Conservation (phyloP, 2,797 vertebrate species). For the Chaetodon trifasciatus region DNA sequence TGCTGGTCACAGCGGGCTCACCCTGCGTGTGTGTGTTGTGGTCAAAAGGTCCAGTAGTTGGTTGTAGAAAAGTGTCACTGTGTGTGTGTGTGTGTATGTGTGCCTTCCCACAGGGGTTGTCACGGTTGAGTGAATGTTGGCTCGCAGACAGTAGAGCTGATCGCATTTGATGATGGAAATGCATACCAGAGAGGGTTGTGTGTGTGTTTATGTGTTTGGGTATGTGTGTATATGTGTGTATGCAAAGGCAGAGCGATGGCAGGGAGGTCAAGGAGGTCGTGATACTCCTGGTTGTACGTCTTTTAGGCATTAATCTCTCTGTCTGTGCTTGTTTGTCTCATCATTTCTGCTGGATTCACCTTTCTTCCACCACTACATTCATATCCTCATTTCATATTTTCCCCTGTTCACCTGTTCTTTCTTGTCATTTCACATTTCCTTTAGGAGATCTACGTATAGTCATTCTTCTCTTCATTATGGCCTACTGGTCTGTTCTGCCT, state of each 20-base stretch:
- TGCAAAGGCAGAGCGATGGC: conserved; percentile 11
- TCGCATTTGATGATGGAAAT: conserved; percentile 73
- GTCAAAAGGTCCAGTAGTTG: conserved; percentile 21
- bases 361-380: not conserved
- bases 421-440: not conserved
- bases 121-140: conserved; percentile 67
- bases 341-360: conserved; percentile 1
- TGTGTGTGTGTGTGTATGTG: conserved; percentile 18
- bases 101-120: conserved; percentile 50
- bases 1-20: conserved; percentile 4
- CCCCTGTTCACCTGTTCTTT: not conserved
- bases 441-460: not conserved
- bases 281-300: conserved; percentile 18
- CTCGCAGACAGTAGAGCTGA: conserved; percentile 58
- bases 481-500: conserved; percentile 11
- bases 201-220: conserved; percentile 33
- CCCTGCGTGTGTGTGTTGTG: not conserved
- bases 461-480: conserved; percentile 7
- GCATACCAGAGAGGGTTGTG: conserved; percentile 63
- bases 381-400: not conserved
- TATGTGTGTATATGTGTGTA: conserved; percentile 25
- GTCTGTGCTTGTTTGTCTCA: not conserved
- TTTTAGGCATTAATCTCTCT: conserved; percentile 1
- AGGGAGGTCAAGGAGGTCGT: conserved; percentile 30
- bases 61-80: conserved; percentile 17